Percentiles rank a stretch among this genome's conserved stretches.
These are phyloP conservation scores for Muntiacus reevesi DNA, from an alignment of 2,113 vertebrate genomes.

Conservation along the genomic window DNA sequence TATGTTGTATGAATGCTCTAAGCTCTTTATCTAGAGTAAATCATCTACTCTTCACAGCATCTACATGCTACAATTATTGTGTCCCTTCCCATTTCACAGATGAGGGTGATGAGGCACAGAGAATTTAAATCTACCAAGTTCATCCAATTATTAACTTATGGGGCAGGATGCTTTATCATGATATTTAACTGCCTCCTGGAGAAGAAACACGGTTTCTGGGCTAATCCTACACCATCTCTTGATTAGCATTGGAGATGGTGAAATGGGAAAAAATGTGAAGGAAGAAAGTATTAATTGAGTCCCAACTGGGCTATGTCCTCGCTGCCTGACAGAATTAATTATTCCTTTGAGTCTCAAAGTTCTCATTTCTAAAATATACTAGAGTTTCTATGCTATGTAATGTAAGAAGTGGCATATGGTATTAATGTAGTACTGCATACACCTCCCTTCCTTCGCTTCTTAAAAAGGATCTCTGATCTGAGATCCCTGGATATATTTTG, in stretches of 20 bases:
- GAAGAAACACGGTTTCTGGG: background rate
- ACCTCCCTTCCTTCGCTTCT: background rate
- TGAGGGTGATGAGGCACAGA: background rate
- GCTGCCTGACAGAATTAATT: background rate
- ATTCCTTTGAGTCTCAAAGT: background rate
- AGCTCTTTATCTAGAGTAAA: background rate
- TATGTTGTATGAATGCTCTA: background rate
- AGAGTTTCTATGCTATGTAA: background rate
- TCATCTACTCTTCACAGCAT: no score
- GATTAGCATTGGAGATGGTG: background rate
- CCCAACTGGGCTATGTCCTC: background rate
- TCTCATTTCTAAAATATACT: background rate
- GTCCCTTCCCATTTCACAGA: background rate
- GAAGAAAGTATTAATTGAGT: background rate
- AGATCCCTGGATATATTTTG: background rate
- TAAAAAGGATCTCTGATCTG: background rate
- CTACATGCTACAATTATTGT: background rate
- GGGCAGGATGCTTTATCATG: background rate
- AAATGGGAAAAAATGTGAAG: background rate
- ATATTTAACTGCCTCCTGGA: background rate
- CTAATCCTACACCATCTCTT: background rate
- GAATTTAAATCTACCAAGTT: background rate
- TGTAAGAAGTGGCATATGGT: background rate
- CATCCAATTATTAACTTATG: background rate
- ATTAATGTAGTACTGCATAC: background rate